Conservation (phyloP, 2,888 invertebrate genomes). For the Melanophora roralis region DNA sequence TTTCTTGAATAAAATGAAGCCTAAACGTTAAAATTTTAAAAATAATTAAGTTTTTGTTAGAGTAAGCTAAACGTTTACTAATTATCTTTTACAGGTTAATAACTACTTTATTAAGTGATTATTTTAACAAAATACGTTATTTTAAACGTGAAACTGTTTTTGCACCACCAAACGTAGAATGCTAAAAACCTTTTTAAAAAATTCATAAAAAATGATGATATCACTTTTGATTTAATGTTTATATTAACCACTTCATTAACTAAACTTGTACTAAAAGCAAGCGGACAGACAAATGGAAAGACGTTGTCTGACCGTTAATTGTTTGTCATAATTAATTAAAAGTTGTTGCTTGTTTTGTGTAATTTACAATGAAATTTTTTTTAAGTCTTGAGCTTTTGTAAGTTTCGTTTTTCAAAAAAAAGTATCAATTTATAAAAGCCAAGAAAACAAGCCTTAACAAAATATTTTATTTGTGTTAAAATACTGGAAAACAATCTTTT, state of each 20-base stretch:
- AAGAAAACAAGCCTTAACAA: neutral
- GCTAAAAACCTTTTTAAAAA: constrained; percentile 2
- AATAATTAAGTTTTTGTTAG: too few relatives aligned
- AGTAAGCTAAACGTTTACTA: too few relatives aligned
- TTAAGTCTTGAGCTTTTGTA: neutral
- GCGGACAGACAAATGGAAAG: neutral
- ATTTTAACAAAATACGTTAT: too few relatives aligned
- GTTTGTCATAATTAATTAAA: constrained; percentile 61
- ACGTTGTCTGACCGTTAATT: neutral
- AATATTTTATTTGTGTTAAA: neutral
- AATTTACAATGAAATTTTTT: constrained; percentile 49
- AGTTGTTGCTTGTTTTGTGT: constrained; percentile 32
- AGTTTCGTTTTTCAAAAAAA: neutral
- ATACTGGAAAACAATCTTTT: neutral
- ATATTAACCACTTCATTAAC: constrained; percentile 51
- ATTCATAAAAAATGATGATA: constrained; percentile 22
- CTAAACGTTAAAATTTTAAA: too few relatives aligned
- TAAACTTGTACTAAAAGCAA: neutral
- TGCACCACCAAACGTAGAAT: neutral
- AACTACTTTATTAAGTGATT: too few relatives aligned
- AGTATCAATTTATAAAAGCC: constrained; percentile 49
- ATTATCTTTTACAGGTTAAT: too few relatives aligned
- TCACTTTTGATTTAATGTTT: constrained; percentile 15
- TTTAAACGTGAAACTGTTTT: too few relatives aligned
- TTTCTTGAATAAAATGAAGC: too few relatives aligned